phyloP scores from a whole-genome alignment of 2,888 invertebrate species.

The Malacosoma neustria region DNA sequence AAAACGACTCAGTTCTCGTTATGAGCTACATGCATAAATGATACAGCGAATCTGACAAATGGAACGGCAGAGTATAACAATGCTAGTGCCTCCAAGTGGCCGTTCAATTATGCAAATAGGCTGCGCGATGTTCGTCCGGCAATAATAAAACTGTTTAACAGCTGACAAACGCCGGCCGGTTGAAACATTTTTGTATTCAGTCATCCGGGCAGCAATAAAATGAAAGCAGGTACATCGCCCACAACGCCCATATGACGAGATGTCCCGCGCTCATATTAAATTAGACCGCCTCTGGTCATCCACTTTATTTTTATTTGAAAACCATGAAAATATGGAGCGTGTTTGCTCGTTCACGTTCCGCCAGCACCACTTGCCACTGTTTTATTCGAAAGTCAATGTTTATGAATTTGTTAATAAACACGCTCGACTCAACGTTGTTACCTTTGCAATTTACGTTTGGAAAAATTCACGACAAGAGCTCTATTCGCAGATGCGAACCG shows the following conservation, averaged over 20 bases:
- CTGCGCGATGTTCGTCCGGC: slow-evolving; percentile 60
- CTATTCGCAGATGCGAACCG: slow-evolving; percentile 23
- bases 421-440: slow-evolving; percentile 35
- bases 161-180: slow-evolving; percentile 56
- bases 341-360: slow-evolving; percentile 53
- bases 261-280: slow-evolving; percentile 66
- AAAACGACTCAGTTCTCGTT: slow-evolving; percentile 63
- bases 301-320: slow-evolving; percentile 72
- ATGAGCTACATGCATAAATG: slow-evolving; percentile 72
- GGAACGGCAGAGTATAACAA: slow-evolving; percentile 72
- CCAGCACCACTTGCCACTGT: slow-evolving; percentile 43
- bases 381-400: slow-evolving; percentile 65
- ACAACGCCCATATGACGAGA: slow-evolving; percentile 54
- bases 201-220: slow-evolving; percentile 59
- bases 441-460: slow-evolving; percentile 43
- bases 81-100: slow-evolving; percentile 69
- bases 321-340: slow-evolving; percentile 67
- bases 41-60: slow-evolving; percentile 73
- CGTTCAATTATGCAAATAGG: slow-evolving; percentile 76
- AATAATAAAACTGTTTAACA: slow-evolving; percentile 74
- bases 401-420: slow-evolving; percentile 71
- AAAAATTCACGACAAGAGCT: slow-evolving; percentile 35
- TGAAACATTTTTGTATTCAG: slow-evolving; percentile 57
- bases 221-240: slow-evolving; percentile 54
- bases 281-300: slow-evolving; percentile 62